Evolutionary conservation across 1,140 invertebrate genomes (phyloP).

Genomic region (Whitmania pigra): DNA sequence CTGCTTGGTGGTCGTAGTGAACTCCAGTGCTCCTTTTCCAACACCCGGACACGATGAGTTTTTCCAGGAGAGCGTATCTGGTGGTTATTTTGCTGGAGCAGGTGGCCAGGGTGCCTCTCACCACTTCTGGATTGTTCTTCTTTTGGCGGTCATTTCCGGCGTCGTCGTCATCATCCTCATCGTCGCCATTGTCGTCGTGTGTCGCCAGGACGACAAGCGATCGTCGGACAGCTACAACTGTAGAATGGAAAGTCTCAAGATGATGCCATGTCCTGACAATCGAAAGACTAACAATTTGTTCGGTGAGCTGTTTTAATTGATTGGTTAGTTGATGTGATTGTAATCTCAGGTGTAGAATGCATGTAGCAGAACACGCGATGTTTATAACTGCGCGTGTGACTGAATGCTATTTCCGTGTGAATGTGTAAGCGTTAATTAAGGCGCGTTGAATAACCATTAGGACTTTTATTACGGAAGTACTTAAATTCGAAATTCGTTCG

Average conservation of each 20-base stretch:
- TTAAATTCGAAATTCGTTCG: no score
- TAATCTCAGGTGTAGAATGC: not conserved
- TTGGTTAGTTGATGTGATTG: not conserved
- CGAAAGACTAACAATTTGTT: not conserved
- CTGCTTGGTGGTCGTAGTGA: slow-evolving; percentile 18
- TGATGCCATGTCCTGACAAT: not conserved
- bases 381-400: not conserved
- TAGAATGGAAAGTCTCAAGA: slow-evolving; percentile 16
- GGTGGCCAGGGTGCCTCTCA: slow-evolving; percentile 5
- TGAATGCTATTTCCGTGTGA: not conserved
- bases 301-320: not conserved
- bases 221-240: slow-evolving; percentile 15
- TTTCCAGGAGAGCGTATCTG: not conserved
- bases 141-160: slow-evolving; percentile 18
- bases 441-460: no score
- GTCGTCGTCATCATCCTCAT: slow-evolving; percentile 17
- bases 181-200: slow-evolving; percentile 18
- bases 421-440: no score
- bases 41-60: not conserved
- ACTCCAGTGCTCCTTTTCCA: slow-evolving; percentile 16
- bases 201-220: slow-evolving; percentile 16
- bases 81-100: not conserved
- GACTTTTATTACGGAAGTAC: no score
- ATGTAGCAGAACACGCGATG: not conserved
- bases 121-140: slow-evolving; percentile 23